Evolutionary conservation across 2,113 vertebrate genomes (phyloP).

Genomic region (Caranx melampygus): DNA sequence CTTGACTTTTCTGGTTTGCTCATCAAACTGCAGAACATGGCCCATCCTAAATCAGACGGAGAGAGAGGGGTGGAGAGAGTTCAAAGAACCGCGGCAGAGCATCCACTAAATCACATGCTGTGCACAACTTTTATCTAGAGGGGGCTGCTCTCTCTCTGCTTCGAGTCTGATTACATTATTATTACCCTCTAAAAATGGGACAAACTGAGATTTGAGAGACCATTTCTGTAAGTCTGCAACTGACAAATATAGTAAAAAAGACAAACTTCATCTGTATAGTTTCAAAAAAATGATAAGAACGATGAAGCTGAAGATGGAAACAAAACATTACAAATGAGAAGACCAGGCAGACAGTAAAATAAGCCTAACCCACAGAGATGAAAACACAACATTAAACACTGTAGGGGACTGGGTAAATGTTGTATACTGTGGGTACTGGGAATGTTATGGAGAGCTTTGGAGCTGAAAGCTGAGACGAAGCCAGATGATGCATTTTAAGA

Average conservation of each 20-base stretch:
- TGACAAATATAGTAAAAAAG: no score
- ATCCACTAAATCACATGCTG: conserved; percentile 62
- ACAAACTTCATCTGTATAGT: no score
- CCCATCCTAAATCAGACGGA: conserved; percentile 88
- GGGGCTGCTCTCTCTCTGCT: background rate
- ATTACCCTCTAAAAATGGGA: background rate
- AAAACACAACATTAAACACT: no score
- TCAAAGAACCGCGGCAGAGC: conserved; percentile 53
- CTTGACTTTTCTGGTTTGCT: conserved; percentile 96
- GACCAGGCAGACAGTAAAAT: no score
- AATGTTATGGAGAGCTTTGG: no score
- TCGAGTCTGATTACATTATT: background rate
- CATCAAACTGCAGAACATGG: conserved; percentile 97
- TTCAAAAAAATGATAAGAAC: no score
- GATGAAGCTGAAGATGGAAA: background rate
- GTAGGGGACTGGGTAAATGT: no score
- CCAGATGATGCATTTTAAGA: no score
- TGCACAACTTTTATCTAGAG: background rate
- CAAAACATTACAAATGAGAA: background rate
- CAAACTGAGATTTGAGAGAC: background rate
- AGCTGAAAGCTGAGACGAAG: no score
- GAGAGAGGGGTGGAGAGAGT: conserved; percentile 62
- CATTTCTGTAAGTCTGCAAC: background rate
- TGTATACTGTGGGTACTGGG: no score
- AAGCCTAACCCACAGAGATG: no score